Conservation (phyloP, 1,140 invertebrate species). For the Hestina assimilis region DNA sequence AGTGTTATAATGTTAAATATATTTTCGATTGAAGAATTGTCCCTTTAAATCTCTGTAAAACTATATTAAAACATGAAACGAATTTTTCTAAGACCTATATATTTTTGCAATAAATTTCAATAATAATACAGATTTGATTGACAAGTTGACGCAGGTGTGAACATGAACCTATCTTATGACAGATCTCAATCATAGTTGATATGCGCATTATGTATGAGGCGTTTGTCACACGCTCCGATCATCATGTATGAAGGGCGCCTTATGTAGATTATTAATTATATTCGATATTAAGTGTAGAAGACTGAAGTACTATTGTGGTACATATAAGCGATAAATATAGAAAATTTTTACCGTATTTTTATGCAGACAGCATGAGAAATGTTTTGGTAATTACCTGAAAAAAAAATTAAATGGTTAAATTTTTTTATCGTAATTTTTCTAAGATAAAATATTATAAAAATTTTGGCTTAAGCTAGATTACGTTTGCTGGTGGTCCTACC, state of each 20-base stretch:
- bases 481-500: too few relatives aligned
- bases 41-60: too few relatives aligned
- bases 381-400: not conserved
- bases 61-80: too few relatives aligned
- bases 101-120: too few relatives aligned
- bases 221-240: constrained; percentile 25
- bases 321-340: too few relatives aligned
- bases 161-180: constrained; percentile 28
- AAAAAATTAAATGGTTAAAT: not conserved
- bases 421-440: not conserved
- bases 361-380: too few relatives aligned
- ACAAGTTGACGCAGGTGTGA: constrained; percentile 21
- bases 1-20: too few relatives aligned
- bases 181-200: constrained; percentile 27
- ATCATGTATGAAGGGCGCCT: constrained; percentile 17
- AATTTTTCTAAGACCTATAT: too few relatives aligned
- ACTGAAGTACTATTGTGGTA: not conserved
- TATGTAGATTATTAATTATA: constrained; percentile 12
- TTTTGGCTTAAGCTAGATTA: too few relatives aligned
- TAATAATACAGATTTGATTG: too few relatives aligned
- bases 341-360: not conserved
- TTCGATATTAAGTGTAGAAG: not conserved
- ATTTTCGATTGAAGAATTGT: too few relatives aligned
- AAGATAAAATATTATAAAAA: too few relatives aligned
- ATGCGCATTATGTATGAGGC: constrained; percentile 54